Conservation (phyloP, 2,888 invertebrate species). For the Agrenia bidenticulata region DNA sequence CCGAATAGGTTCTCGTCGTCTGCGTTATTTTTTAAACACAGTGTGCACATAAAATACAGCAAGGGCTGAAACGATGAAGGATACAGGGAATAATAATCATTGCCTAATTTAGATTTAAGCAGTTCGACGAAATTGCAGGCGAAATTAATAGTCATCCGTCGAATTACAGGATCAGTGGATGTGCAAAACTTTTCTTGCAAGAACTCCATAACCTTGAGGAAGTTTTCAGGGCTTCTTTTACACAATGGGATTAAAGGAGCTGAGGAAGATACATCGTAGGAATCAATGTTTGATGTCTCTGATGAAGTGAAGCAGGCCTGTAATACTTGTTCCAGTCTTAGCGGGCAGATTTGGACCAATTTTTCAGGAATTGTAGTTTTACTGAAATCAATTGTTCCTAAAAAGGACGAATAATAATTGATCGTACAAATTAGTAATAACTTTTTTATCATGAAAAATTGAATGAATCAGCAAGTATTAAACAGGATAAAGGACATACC, state of each 20-base stretch:
- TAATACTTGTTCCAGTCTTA: slow-evolving; percentile 15
- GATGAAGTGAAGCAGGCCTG: neutral
- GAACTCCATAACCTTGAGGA: slow-evolving; percentile 12
- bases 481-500: too few species aligned
- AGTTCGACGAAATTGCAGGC: neutral
- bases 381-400: slow-evolving; percentile 19
- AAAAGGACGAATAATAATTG: too few species aligned
- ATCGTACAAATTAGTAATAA: too few species aligned
- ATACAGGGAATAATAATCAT: neutral
- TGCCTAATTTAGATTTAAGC: neutral
- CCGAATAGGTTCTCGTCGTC: too few species aligned
- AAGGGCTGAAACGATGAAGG: slow-evolving; percentile 8
- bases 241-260: slow-evolving; percentile 21
- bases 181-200: neutral
- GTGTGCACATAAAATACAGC: too few species aligned
- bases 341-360: slow-evolving; percentile 17
- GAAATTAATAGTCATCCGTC: neutral
- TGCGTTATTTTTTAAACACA: too few species aligned
- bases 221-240: slow-evolving; percentile 9
- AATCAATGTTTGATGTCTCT: neutral
- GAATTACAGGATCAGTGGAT: neutral
- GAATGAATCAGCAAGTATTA: too few species aligned
- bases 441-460: too few species aligned
- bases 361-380: slow-evolving; percentile 19
- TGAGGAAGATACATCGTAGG: neutral